Evolutionary conservation across 2,113 vertebrate species (phyloP).

Genomic region (Zapus hudsonius): DNA sequence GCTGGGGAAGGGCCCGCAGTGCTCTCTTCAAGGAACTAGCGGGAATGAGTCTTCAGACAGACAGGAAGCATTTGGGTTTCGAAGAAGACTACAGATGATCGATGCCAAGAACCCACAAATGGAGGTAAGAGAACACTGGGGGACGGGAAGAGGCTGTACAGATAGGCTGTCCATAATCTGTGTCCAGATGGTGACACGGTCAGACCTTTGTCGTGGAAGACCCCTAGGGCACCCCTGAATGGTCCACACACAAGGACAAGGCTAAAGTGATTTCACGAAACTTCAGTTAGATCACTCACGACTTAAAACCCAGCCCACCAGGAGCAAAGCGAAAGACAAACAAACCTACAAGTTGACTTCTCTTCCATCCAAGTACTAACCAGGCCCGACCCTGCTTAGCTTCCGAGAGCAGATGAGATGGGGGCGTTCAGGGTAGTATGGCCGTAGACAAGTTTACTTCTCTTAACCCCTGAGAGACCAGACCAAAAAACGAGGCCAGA

Average conservation of each 20-base stretch:
- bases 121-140: not conserved
- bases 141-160: not conserved
- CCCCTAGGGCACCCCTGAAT: accelerated
- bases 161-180: not conserved
- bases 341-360: accelerated
- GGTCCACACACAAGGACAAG: not conserved
- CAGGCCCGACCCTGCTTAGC: too few relatives aligned
- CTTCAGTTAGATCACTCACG: not conserved
- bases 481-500: not conserved
- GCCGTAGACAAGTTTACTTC: not conserved
- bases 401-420: too few relatives aligned
- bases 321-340: not conserved
- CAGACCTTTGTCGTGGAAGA: not conserved
- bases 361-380: too few relatives aligned
- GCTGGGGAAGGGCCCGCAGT: accelerated
- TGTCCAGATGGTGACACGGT: not conserved
- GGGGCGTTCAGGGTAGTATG: too few relatives aligned
- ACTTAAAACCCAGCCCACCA: not conserved
- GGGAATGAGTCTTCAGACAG: not conserved
- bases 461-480: not conserved
- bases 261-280: not conserved
- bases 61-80: not conserved
- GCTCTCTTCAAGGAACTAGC: not conserved
- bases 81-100: not conserved
- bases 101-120: not conserved